phyloP scores from a whole-genome alignment of 2,113 vertebrate genomes.

The Gavialis gangeticus region DNA sequence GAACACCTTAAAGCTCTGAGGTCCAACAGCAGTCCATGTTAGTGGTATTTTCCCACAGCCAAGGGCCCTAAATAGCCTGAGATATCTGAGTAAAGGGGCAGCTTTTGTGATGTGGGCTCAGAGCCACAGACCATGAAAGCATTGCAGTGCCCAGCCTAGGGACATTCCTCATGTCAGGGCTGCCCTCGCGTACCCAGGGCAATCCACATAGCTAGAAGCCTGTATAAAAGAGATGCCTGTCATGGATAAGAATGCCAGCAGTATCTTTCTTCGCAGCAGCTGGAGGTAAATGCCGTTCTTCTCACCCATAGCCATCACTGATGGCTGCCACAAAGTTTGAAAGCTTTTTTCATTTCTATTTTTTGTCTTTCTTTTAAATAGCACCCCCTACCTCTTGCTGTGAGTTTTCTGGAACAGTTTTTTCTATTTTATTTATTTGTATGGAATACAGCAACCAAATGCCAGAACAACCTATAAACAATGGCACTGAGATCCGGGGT shows the following conservation, averaged over 20 bases:
- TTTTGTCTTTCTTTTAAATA: no score
- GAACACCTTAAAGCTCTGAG: no score
- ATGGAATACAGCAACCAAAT: no score
- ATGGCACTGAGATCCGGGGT: neutral
- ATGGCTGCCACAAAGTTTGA: rapidly evolving
- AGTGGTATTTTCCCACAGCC: no score
- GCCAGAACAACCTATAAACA: neutral
- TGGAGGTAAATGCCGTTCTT: neutral
- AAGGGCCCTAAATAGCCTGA: no score
- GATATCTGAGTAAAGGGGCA: no score
- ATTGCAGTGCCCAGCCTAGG: no score
- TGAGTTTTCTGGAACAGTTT: neutral
- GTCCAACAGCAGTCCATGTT: no score
- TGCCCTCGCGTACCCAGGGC: no score
- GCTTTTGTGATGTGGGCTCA: no score
- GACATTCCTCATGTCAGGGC: no score
- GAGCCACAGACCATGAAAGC: no score
- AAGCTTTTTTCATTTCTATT: neutral
- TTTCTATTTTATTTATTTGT: neutral
- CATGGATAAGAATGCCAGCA: neutral
- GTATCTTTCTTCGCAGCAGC: neutral
- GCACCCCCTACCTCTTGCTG: neutral
- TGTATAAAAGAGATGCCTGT: neutral
- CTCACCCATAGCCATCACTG: neutral
- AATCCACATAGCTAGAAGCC: neutral